Evolutionary conservation across 1,140 invertebrate species (phyloP).

Genomic region (Coelopa frigida): DNA sequence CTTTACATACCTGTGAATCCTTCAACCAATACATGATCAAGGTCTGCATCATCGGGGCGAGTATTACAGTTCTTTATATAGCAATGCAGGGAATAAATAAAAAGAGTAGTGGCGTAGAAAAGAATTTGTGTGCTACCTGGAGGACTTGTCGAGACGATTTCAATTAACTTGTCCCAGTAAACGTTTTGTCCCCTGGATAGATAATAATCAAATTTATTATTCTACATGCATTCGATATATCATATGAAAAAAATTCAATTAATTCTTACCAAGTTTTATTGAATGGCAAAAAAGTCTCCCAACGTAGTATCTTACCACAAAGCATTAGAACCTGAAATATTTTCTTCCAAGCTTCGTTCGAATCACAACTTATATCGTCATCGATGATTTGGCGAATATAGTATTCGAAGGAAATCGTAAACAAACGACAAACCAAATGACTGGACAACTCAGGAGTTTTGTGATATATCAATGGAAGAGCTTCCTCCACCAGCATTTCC

Average conservation of each 20-base stretch:
- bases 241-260: slow-evolving; percentile 44
- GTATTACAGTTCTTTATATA: slow-evolving; percentile 47
- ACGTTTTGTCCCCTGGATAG: slow-evolving; percentile 51
- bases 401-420: slow-evolving; percentile 37
- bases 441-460: slow-evolving; percentile 34
- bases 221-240: neutral
- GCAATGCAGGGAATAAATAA: slow-evolving; percentile 63
- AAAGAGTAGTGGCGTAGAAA: slow-evolving; percentile 60
- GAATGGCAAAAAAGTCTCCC: slow-evolving; percentile 59
- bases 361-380: slow-evolving; percentile 55
- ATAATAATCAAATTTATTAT: neutral
- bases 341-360: slow-evolving; percentile 69
- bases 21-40: slow-evolving; percentile 45
- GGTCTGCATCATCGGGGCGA: slow-evolving; percentile 32
- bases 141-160: slow-evolving; percentile 40
- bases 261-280: slow-evolving; percentile 41
- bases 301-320: slow-evolving; percentile 68
- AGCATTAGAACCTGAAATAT: slow-evolving; percentile 68
- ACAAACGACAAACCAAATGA: slow-evolving; percentile 31
- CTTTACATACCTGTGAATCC: slow-evolving; percentile 45
- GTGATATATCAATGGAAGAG: slow-evolving; percentile 37
- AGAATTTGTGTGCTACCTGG: slow-evolving; percentile 55
- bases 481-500: slow-evolving; percentile 39
- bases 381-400: slow-evolving; percentile 39
- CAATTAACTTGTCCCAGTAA: slow-evolving; percentile 62